phyloP scores from a whole-genome alignment of 2,113 vertebrate genomes.

The Urocitellus parryii region DNA sequence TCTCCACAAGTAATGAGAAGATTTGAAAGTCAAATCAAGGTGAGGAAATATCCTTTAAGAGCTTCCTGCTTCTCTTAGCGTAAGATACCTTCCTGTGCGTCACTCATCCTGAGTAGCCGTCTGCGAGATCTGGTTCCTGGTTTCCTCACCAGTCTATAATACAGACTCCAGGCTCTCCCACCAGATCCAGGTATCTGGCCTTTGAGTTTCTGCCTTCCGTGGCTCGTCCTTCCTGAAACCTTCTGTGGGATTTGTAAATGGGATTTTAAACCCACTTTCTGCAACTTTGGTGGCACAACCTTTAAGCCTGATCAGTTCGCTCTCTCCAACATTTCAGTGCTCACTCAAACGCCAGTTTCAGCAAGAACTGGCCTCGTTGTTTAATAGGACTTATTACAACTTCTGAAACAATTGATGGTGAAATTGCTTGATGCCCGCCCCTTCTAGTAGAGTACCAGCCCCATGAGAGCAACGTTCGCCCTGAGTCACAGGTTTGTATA shows the following conservation, averaged over 20 bases:
- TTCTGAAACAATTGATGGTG: not conserved
- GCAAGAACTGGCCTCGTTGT: not conserved
- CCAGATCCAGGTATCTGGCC: not conserved
- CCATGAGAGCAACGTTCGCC: not conserved
- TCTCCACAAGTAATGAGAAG: not conserved
- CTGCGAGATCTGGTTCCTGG: rapidly evolving
- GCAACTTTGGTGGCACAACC: too few species aligned
- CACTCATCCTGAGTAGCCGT: not conserved
- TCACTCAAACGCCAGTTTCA: not conserved
- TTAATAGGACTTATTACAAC: not conserved
- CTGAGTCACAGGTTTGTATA: not conserved
- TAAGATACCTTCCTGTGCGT: too few species aligned
- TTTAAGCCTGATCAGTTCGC: too few species aligned
- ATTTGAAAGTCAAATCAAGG: not conserved
- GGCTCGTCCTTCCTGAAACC: not conserved
- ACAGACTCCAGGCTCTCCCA: too few species aligned
- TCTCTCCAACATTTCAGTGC: not conserved
- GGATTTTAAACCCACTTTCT: too few species aligned
- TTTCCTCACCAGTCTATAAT: not conserved
- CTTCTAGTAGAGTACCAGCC: not conserved
- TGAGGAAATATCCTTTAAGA: not conserved
- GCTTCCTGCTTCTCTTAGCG: not conserved
- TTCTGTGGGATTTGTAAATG: too few species aligned
- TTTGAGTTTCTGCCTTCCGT: not conserved
- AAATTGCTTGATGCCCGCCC: not conserved